These are phyloP conservation scores for Actinia equina DNA, from an alignment of 64 coral and sea anemone species.

Conservation along the genomic window DNA sequence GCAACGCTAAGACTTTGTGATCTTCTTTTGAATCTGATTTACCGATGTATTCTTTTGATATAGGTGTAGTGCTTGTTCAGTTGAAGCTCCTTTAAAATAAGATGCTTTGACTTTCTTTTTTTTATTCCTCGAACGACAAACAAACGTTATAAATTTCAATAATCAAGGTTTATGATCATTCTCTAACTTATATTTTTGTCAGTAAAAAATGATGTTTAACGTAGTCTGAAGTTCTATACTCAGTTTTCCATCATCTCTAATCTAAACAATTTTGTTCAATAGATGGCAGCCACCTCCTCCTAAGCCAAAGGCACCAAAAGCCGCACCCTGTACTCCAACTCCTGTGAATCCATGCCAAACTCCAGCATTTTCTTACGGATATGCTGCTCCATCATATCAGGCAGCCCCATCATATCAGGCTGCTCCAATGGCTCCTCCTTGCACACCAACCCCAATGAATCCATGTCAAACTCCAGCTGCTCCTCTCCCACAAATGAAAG, in stretches of 20 bases:
- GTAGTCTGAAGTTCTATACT: not conserved
- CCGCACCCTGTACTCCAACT: conserved; percentile 26
- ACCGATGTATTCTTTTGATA: not conserved
- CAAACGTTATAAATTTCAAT: too few species aligned
- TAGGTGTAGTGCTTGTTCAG: not conserved
- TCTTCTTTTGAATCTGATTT: too few species aligned
- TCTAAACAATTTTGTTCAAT: not conserved
- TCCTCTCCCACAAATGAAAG: not conserved
- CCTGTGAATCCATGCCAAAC: conserved; percentile 29
- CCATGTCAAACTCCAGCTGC: conserved; percentile 2
- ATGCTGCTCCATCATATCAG: not conserved
- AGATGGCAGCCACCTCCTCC: conserved; percentile 25
- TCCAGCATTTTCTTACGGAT: conserved; percentile 25
- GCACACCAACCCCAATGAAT: not conserved
- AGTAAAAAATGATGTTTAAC: too few species aligned
- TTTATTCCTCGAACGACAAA: too few species aligned
- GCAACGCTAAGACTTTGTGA: too few species aligned
- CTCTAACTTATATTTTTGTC: too few species aligned
- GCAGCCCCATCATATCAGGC: not conserved
- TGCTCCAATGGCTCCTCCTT: not conserved
- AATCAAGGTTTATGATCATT: too few species aligned
- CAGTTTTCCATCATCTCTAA: not conserved
- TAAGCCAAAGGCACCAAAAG: conserved; percentile 13
- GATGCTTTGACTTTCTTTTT: too few species aligned
- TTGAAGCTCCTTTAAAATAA: too few species aligned